Conservation (phyloP, 2,888 invertebrate genomes). For the Eupithecia abbreviata region DNA sequence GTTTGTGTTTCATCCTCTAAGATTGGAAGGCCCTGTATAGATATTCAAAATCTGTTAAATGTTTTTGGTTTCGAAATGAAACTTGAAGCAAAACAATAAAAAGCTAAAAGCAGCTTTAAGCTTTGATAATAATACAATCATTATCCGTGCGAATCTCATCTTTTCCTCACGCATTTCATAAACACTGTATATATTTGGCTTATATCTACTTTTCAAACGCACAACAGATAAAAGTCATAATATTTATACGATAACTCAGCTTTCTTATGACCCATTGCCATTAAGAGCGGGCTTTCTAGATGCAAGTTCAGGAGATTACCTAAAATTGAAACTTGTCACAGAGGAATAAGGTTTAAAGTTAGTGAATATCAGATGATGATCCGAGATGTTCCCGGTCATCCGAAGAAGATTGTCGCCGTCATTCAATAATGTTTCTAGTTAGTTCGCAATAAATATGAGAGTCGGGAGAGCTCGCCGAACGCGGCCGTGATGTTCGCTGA, state of each 20-base stretch:
- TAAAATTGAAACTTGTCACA: conserved; percentile 57
- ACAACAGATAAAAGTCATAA: conserved; percentile 81
- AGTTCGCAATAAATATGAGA: conserved; percentile 81
- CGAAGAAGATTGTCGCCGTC: conserved; percentile 67
- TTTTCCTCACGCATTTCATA: conserved; percentile 52
- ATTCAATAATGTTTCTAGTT: conserved; percentile 82
- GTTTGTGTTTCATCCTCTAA: neutral
- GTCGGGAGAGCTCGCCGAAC: conserved; percentile 61
- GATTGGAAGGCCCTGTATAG: neutral
- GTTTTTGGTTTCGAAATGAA: neutral
- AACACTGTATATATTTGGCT: conserved; percentile 47
- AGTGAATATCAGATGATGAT: conserved; percentile 52
- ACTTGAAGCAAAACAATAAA: neutral
- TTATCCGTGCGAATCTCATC: conserved; percentile 60
- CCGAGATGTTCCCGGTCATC: conserved; percentile 64
- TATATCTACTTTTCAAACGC: conserved; percentile 77
- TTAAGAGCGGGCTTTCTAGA: conserved; percentile 75
- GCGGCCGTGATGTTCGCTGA: conserved; percentile 69
- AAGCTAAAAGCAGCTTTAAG: neutral
- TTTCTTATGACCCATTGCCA: conserved; percentile 78
- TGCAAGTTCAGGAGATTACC: conserved; percentile 50
- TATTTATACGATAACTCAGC: conserved; percentile 80
- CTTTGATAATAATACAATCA: neutral
- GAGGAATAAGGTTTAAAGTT: conserved; percentile 67
- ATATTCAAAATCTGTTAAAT: neutral